phyloP scores from a whole-genome alignment of 2,797 vertebrate genomes.

The Amblyopsis hoosieri region DNA sequence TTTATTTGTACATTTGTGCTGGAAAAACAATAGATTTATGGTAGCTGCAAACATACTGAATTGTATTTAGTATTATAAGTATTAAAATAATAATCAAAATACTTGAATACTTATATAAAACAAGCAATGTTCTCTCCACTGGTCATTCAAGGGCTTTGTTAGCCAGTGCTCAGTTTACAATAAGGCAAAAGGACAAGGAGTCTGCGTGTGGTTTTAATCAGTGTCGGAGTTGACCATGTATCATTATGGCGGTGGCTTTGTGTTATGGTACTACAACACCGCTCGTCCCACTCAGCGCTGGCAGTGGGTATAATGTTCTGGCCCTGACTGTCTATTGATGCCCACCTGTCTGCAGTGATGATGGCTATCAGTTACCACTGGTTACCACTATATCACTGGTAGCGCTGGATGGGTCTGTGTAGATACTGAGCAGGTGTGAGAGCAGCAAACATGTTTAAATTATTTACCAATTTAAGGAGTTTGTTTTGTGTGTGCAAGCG shows the following conservation, averaged over 20 bases:
- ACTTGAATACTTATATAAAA: too few relatives aligned
- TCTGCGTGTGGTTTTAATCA: constrained; percentile 18
- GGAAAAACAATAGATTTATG: too few relatives aligned
- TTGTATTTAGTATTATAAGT: too few relatives aligned
- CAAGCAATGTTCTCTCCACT: too few relatives aligned
- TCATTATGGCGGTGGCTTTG: constrained; percentile 38
- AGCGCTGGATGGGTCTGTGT: constrained; percentile 28
- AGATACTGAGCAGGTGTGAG: constrained; percentile 62
- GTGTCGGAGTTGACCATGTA: constrained; percentile 20
- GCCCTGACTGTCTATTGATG: constrained; percentile 22
- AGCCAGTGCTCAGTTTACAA: constrained; percentile 12
- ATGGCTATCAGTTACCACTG: constrained; percentile 42
- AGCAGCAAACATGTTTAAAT: constrained; percentile 53
- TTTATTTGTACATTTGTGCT: too few relatives aligned
- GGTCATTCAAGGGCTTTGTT: not conserved
- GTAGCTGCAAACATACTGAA: too few relatives aligned
- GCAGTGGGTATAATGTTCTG: constrained; percentile 40
- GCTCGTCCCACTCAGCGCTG: constrained; percentile 14
- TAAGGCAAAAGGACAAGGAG: constrained; percentile 35
- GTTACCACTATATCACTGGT: constrained; percentile 2
- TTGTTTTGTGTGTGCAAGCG: not conserved
- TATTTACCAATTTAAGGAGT: constrained; percentile 45
- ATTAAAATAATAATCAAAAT: too few relatives aligned
- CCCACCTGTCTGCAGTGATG: constrained; percentile 20
- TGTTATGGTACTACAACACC: constrained; percentile 43